Percentiles rank a stretch among this genome's conserved stretches.
phyloP scores from a whole-genome alignment of 2,888 invertebrate species.

The Pandemis heparana region DNA sequence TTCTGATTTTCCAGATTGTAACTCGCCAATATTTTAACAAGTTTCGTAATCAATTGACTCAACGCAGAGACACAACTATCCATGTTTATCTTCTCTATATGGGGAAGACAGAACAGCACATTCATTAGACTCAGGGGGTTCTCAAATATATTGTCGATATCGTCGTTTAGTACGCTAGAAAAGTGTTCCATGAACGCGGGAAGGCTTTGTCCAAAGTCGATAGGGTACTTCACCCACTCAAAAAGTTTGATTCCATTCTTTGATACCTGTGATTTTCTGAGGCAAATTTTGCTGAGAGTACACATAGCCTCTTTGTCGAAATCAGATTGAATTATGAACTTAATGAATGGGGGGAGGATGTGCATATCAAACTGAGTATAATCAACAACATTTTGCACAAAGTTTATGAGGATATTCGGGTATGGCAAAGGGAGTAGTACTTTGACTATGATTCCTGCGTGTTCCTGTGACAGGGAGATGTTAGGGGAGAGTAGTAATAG shows the following conservation, averaged over 20 bases:
- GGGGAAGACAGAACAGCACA: constrained; percentile 84
- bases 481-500: constrained; percentile 86
- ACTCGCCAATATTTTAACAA: constrained; percentile 61
- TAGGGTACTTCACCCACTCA: constrained; percentile 88
- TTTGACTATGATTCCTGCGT: constrained; percentile 88
- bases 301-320: constrained; percentile 85
- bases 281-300: constrained; percentile 88
- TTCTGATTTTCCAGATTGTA: constrained; percentile 66
- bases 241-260: constrained; percentile 85
- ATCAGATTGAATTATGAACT: constrained; percentile 82
- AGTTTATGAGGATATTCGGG: constrained; percentile 85
- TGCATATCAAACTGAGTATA: constrained; percentile 90
- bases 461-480: constrained; percentile 89
- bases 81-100: constrained; percentile 79
- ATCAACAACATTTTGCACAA: constrained; percentile 87
- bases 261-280: constrained; percentile 88
- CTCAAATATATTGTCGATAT: constrained; percentile 67
- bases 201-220: constrained; percentile 84
- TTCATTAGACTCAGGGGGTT: constrained; percentile 76
- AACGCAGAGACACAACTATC: constrained; percentile 62
- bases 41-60: constrained; percentile 66
- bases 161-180: constrained; percentile 63
- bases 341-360: constrained; percentile 88
- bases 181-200: constrained; percentile 72
- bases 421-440: constrained; percentile 86